Evolutionary conservation across 2,888 invertebrate genomes (phyloP), one percentile per base, ranked within the genome.

Genomic region (Monochamus alternatus): DNA sequence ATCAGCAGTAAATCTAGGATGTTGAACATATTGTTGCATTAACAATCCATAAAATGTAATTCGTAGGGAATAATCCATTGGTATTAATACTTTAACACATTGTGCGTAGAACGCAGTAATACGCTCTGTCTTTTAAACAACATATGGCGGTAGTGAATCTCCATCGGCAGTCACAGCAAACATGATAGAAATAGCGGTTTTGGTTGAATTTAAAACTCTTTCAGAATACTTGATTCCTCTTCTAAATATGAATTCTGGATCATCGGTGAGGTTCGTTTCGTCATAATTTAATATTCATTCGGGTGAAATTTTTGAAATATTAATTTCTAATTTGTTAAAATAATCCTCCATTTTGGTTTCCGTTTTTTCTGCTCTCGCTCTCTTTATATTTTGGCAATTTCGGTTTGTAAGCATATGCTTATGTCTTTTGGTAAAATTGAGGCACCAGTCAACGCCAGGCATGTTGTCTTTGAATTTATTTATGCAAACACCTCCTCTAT

Each of bases 101-200:
- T 22, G 22, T 22, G 22, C 22, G 22, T 22, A 22, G 22, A 1
- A 22, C 22, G 22, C 22, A 22, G 22, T 22, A 22, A 22, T 22
- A 1, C 22, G 22, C 22, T 22, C 22, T 22, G 22, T 1, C 22
- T 38, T 38, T 1, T 38, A 38, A 7, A 38, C 47, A 7, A 30
- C n/a, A 59, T 72, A 73, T 31, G 64, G 69, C 2, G 64, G 64
- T 63, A 73, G 58, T n/a, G 60, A 12, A 12, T 58, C 44, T 3
- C 68, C 70, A 69, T 10, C 43, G n/a, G n/a, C 73, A n/a, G 76
- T 59, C 4, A 7, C 38, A 38, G 38, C 38, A 38, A 76, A 76
- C 70, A 76, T 65, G 59, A 80, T 69, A 60, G 80, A 80, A 76
- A 77, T 78, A 51, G 75, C 69, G 5, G 73, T 22, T 55, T 74